These are phyloP conservation scores for Drosophila antonietae DNA, from an alignment of 2,888 invertebrate species.

Conservation along the genomic window DNA sequence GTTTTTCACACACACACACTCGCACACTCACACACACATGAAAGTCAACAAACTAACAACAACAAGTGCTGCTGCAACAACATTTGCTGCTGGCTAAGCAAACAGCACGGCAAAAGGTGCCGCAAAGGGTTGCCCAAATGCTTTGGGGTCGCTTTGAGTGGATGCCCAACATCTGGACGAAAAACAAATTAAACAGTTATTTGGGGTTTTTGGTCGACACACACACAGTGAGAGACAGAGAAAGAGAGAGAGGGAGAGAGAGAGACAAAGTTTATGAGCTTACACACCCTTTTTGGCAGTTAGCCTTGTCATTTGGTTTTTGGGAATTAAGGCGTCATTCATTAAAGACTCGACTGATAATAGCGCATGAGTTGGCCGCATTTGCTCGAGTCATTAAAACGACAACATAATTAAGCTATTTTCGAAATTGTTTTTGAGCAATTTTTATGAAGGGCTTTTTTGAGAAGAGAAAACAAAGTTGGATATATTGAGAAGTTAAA, in stretches of 20 bases:
- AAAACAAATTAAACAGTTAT: conserved; percentile 79
- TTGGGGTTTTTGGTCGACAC: conserved; percentile 55
- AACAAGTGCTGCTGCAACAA: conserved; percentile 46
- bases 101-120: conserved; percentile 53
- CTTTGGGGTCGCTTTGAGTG: conserved; percentile 33
- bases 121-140: conserved; percentile 45
- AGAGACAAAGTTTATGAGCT: background rate
- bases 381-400: conserved; percentile 30
- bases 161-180: conserved; percentile 36
- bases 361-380: conserved; percentile 28
- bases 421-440: background rate
- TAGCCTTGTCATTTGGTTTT: conserved; percentile 37
- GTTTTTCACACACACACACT: background rate
- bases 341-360: conserved; percentile 51
- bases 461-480: too few relatives aligned
- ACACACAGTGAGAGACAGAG: background rate
- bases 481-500: too few relatives aligned
- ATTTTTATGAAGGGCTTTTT: background rate
- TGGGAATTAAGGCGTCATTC: conserved; percentile 26
- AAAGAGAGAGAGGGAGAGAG: too few relatives aligned
- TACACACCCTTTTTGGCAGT: conserved; percentile 23
- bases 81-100: conserved; percentile 31
- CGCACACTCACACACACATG: conserved; percentile 5
- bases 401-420: conserved; percentile 52
- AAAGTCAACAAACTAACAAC: conserved; percentile 75